Conservation (phyloP, 2,797 vertebrate genomes). For the Myotis daubentonii region DNA sequence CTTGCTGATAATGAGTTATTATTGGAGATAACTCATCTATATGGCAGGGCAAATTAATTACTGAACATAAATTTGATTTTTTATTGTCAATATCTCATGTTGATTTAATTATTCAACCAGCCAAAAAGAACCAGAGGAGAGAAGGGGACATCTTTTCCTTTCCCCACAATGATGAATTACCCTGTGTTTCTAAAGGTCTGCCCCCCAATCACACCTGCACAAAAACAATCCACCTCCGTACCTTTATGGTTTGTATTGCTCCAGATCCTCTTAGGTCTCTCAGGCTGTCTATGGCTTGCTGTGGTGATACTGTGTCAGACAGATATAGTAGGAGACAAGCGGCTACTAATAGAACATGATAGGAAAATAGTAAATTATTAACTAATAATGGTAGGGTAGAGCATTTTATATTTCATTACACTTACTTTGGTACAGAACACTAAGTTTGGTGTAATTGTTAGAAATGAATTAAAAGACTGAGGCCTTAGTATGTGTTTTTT, state of each 20-base stretch:
- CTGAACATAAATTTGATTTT: not conserved
- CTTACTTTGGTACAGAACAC: not conserved
- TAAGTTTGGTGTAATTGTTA: not conserved
- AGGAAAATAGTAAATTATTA: slow-evolving; percentile 18
- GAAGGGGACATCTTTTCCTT: not conserved
- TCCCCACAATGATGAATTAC: not conserved
- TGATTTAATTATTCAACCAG: not conserved
- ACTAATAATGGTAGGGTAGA: not conserved
- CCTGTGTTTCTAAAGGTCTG: not conserved
- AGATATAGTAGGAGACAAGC: slow-evolving; percentile 93
- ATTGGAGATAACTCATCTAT: not conserved
- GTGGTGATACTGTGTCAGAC: slow-evolving; percentile 86
- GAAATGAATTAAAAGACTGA: slow-evolving; percentile 1
- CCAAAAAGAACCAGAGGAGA: not conserved
- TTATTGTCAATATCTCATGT: not conserved
- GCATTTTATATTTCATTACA: not conserved
- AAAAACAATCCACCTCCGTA: slow-evolving; percentile 73
- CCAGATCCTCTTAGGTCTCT: slow-evolving; percentile 89
- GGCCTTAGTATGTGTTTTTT: not conserved
- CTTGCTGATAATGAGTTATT: not conserved
- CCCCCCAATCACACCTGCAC: accelerated
- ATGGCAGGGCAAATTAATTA: not conserved
- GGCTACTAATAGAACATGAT: slow-evolving; percentile 86
- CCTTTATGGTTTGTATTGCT: slow-evolving; percentile 95
- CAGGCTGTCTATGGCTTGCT: slow-evolving; percentile 91